A percentile compares a stretch with the other conserved stretches of the same genome.
Evolutionary conservation across 2,113 vertebrate genomes (phyloP).

Genomic region (Halichoerus grypus): DNA sequence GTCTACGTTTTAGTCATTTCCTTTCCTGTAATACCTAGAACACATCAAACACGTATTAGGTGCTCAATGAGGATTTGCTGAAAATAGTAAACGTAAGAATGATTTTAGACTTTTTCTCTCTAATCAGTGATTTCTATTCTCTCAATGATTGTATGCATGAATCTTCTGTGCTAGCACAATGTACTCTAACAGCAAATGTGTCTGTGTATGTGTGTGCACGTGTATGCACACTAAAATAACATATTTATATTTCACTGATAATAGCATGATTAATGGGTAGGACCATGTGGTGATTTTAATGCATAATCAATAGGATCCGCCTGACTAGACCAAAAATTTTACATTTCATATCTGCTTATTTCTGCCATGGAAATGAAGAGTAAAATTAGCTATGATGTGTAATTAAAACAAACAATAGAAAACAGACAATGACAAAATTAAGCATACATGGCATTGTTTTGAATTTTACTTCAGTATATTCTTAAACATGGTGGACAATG

Average conservation of each 20-base stretch:
- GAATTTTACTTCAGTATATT: conserved; percentile 25
- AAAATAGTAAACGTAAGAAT: neutral
- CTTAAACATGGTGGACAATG: neutral
- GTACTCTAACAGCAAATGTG: neutral
- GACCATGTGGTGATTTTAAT: neutral
- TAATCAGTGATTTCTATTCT: neutral
- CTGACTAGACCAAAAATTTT: neutral
- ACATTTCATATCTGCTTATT: conserved; percentile 34
- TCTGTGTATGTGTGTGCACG: neutral
- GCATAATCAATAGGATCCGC: neutral
- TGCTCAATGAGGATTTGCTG: neutral
- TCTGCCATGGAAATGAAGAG: neutral
- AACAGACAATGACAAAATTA: neutral
- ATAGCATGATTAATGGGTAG: neutral
- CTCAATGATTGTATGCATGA: neutral
- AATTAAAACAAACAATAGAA: conserved; percentile 18
- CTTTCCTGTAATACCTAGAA: neutral
- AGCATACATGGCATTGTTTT: neutral
- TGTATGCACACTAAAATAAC: neutral
- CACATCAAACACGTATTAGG: neutral
- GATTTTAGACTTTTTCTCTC: neutral
- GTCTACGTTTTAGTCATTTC: neutral
- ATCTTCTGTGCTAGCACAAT: neutral
- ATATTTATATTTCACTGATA: neutral
- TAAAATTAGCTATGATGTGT: neutral